Evolutionary conservation across 2,888 invertebrate species (phyloP).

Genomic region (Drosophila koepferae): DNA sequence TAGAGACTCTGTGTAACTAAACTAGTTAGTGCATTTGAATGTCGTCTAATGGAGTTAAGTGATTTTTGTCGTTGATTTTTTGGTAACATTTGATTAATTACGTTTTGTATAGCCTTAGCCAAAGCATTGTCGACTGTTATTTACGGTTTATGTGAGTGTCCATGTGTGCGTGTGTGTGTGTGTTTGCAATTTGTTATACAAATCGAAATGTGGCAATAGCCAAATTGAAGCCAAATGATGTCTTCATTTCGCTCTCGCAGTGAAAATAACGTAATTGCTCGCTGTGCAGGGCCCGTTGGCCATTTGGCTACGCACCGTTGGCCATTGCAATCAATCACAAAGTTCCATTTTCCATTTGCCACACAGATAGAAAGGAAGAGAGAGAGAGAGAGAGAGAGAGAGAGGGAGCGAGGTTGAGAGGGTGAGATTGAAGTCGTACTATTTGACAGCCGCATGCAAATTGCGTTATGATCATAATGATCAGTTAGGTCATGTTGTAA

Average conservation of each 20-base stretch:
- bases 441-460: constrained; percentile 56
- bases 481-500: constrained; percentile 72
- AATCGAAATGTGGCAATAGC: constrained; percentile 71
- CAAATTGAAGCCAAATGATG: constrained; percentile 75
- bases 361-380: background rate
- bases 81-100: constrained; percentile 46
- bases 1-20: no score
- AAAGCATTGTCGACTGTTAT: constrained; percentile 28
- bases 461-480: constrained; percentile 73
- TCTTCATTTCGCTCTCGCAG: constrained; percentile 75
- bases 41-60: constrained; percentile 8
- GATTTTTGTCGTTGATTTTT: constrained; percentile 11
- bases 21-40: constrained; percentile 30
- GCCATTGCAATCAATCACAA: constrained; percentile 71
- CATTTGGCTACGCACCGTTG: constrained; percentile 73
- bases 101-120: constrained; percentile 26
- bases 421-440: constrained; percentile 2
- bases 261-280: constrained; percentile 69
- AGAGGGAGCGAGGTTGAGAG: background rate
- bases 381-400: constrained; percentile 1
- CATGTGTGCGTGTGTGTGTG: constrained; percentile 9
- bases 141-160: constrained; percentile 11
- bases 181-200: constrained; percentile 70
- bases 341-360: constrained; percentile 65
- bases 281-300: constrained; percentile 49